Evolutionary conservation across 2,888 invertebrate species (phyloP), one percentile per base, ranked within the genome.

Genomic region (Empis stercorea): DNA sequence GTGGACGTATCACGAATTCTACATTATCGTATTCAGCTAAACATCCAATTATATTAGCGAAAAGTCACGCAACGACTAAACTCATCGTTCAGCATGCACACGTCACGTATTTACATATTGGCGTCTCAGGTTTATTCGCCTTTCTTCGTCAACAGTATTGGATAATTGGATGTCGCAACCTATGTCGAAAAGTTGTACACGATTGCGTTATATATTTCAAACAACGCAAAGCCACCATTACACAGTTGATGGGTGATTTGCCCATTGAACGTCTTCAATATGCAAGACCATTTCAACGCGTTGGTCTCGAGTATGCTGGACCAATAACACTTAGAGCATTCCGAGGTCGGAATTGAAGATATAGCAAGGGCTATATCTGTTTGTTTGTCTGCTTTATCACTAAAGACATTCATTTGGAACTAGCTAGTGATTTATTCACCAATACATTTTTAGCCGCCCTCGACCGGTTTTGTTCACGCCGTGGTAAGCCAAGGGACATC

Each of bases 251-350:
- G 48, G 43, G 39, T 14, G 11, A 45, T 23, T 15, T 48, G 20
- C 30, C 42, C 3, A 16, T 11, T 9, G 23, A 14, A 7, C n/a
- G 43, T 10, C 4, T 39, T 10, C 6, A 16, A 7, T 11, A 14
- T 7, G 30, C 47, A 3, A 34, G 7, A 36, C 11, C 43, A 6
- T 47, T 47, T 30, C 23, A 1, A 11, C 15, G 43, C 4, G 20
- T 27, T 3, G 46, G 43, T 10, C 38, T 34, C n/a, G 50, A 50
- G 38, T 48, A 43, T 20, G 47, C 27, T n/a, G 50, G 50, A 27
- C 50, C 47, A 4, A 45, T 50, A 3, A 40, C n/a, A 17, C 34
- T 44, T 23, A 16, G 15, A 7, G 4, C 14, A 23, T 34, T n/a
- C 4, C 30, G 14, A 9, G 36, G 47, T 2, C 30, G 32, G 4